Percentiles rank a stretch among this genome's conserved stretches.
phyloP scores from a whole-genome alignment of 2,888 invertebrate genomes.

The Tinea trinotella region DNA sequence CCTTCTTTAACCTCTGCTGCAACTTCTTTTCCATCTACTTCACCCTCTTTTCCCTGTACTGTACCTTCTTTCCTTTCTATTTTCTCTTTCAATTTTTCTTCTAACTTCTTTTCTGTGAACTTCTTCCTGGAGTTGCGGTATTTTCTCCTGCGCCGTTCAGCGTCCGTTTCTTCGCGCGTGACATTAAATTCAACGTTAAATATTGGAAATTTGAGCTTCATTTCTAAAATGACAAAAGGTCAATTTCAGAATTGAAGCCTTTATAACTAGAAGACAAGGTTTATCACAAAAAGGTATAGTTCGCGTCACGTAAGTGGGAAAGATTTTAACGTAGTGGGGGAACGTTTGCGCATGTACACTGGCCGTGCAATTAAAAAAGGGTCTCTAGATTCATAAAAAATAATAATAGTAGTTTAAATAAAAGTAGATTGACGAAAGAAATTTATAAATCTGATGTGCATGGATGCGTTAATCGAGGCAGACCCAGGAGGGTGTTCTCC shows the following conservation, averaged over 20 bases:
- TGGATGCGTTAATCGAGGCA: no score
- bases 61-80: slow-evolving; percentile 27
- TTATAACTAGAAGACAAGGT: slow-evolving; percentile 19
- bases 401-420: no score
- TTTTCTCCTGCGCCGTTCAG: slow-evolving; percentile 69
- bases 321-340: no score
- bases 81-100: slow-evolving; percentile 24
- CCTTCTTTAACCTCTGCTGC: slow-evolving; percentile 24
- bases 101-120: slow-evolving; percentile 23
- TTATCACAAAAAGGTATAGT: no score
- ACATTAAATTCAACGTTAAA: slow-evolving; percentile 88
- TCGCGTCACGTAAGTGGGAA: no score
- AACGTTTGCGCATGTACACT: no score
- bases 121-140: slow-evolving; percentile 48
- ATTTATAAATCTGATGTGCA: no score
- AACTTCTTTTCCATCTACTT: slow-evolving; percentile 26
- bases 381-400: no score
- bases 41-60: no score
- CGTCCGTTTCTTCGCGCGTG: slow-evolving; percentile 82
- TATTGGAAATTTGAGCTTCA: slow-evolving; percentile 87
- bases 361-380: no score
- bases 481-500: no score
- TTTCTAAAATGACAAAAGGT: slow-evolving; percentile 58
- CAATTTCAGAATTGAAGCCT: slow-evolving; percentile 59
- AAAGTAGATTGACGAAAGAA: no score